These are phyloP conservation scores for Pedetes capensis DNA, from an alignment of 2,113 vertebrate species.

Conservation along the genomic window DNA sequence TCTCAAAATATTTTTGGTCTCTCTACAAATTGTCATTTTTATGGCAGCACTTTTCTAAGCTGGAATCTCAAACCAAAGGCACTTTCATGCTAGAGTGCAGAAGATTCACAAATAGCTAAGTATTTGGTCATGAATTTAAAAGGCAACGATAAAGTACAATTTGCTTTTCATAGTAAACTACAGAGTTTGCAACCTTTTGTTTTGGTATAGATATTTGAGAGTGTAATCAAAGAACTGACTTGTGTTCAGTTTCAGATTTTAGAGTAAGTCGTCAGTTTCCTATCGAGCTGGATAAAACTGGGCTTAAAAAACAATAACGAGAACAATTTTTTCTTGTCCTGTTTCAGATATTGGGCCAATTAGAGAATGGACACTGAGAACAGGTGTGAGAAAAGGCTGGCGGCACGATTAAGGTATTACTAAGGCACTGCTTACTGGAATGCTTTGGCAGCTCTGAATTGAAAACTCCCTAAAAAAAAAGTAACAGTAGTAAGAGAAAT, in stretches of 20 bases:
- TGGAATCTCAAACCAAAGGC: slow-evolving; percentile 98
- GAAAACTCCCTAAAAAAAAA: slow-evolving; percentile 88
- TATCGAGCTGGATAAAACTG: slow-evolving; percentile 67
- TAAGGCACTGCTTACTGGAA: slow-evolving; percentile 99
- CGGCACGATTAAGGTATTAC: slow-evolving; percentile 84
- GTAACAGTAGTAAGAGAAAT: slow-evolving; percentile 88
- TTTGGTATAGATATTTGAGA: slow-evolving; percentile 84
- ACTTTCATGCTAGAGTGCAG: slow-evolving; percentile 97
- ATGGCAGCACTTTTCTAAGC: slow-evolving; percentile 93
- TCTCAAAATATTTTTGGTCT: slow-evolving; percentile 94
- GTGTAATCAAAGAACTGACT: slow-evolving; percentile 72
- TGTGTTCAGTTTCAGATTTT: slow-evolving; percentile 57
- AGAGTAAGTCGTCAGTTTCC: slow-evolving; percentile 76
- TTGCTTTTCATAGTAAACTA: slow-evolving; percentile 82
- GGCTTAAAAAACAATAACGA: slow-evolving; percentile 51
- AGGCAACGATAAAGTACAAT: slow-evolving; percentile 90
- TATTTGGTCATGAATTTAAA: slow-evolving; percentile 94
- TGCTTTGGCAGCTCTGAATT: slow-evolving; percentile 97
- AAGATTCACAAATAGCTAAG: slow-evolving; percentile 87
- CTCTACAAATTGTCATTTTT: slow-evolving; percentile 89
- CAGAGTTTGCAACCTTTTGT: slow-evolving; percentile 78
- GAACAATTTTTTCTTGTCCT: slow-evolving; percentile 21
- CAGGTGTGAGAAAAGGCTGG: slow-evolving; percentile 79
- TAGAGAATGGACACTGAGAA: slow-evolving; percentile 71
- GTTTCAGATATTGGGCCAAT: slow-evolving; percentile 78